Evolutionary conservation across 2,888 invertebrate species (phyloP), one percentile per base, ranked within the genome.

Genomic region (Malacosoma neustria): DNA sequence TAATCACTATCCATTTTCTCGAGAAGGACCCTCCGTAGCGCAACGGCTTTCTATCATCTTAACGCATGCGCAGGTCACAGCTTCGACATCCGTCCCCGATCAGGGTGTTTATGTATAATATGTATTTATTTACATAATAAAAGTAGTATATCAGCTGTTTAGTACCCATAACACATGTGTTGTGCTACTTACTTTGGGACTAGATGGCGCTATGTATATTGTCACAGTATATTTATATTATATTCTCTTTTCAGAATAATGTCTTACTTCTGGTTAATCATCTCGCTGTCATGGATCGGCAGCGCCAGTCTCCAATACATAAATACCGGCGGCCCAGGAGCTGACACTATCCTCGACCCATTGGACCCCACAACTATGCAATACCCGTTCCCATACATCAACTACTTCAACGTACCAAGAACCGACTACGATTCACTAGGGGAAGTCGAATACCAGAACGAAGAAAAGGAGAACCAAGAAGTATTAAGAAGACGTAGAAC

Each of bases 271-370:
- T 76, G 74, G 77, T 63, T 84, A 29, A 59, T 84, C 45, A 59
- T 82, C 48, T 60, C 67, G 1, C 53, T 75, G 46, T 67, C 75
- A 1, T 82, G 80, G 68, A 48, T 82, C 39, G 74, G 82, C 39
- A 48, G 63, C 9, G 84, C 57, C 39, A 72, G 75, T 35, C 73
- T 73, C 3, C 84, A 84, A 52, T 75, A 73, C 61, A 72, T 84
- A 49, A 70, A 63, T 58, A 65, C 61, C 3, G 69, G 58, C 0
- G 69, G 56, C 0, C 51, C 65, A 0, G 59, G 44, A 1, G 49
- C 55, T 0, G 71, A 74, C 11, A 42, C 63, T 5, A 41, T 61
- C 4, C 40, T 66, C 11, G 69, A 72, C 32, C 51, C 66, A 1
- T 30, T 61, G 9, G 67, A 71, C 36, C 54, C 59, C n/a, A 39